Evolutionary conservation across 2,113 vertebrate genomes (phyloP).

Genomic region (Pygoscelis adeliae): DNA sequence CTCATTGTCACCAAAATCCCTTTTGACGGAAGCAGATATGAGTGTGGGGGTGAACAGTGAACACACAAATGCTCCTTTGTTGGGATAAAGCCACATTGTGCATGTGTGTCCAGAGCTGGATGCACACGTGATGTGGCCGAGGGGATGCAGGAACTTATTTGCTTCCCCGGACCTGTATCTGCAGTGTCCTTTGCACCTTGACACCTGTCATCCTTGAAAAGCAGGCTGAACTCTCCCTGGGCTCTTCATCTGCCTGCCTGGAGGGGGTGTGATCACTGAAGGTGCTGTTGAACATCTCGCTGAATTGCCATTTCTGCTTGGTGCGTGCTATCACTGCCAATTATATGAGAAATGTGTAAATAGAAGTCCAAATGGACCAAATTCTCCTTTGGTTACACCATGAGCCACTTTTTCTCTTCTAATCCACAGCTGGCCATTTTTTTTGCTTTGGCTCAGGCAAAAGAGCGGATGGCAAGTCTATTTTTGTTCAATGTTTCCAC

Average conservation of each 20-base stretch:
- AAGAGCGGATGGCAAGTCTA: not conserved
- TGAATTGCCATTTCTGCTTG: not conserved
- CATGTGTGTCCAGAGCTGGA: not conserved
- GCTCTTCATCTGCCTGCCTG: not conserved
- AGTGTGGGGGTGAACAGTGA: not conserved
- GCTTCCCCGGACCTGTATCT: not conserved
- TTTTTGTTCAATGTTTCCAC: not conserved
- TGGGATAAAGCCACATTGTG: not conserved
- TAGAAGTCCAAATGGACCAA: not conserved
- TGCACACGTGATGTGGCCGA: fast-evolving
- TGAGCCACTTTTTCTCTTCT: not conserved
- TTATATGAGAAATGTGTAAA: not conserved
- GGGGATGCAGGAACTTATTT: not conserved
- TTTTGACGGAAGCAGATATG: not conserved
- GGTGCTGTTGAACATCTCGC: not conserved
- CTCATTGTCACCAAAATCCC: not conserved
- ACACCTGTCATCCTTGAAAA: not conserved
- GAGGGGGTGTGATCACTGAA: not conserved
- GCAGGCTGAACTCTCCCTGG: not conserved
- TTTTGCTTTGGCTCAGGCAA: not conserved
- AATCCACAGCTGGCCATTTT: not conserved
- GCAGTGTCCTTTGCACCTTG: not conserved
- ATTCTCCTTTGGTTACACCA: not conserved
- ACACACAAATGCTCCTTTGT: constrained; percentile 38
- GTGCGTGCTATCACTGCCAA: not conserved